Percentiles rank a stretch among this genome's conserved stretches.
These are phyloP conservation scores for Crotalus viridis DNA, from an alignment of 2,113 vertebrate genomes.

Conservation along the genomic window DNA sequence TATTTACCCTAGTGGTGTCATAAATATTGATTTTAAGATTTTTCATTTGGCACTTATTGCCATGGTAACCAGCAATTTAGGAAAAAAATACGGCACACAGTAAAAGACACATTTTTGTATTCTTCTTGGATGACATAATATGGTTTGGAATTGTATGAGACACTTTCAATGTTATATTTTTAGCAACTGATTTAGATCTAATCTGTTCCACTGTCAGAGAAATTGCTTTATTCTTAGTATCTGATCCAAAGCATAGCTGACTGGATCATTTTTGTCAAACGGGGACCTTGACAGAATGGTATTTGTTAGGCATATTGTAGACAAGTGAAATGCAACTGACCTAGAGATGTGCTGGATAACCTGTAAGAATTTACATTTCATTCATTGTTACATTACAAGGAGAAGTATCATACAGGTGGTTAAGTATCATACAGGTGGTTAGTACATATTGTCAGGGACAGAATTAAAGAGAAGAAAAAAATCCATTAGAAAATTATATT, in stretches of 20 bases:
- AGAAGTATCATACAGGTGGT: neutral
- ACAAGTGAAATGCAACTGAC: neutral
- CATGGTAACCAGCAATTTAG: constrained; percentile 2
- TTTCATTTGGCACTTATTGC: constrained; percentile 9
- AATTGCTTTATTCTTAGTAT: constrained; percentile 13
- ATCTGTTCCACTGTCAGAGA: neutral
- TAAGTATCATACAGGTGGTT: neutral
- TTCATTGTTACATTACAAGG: neutral
- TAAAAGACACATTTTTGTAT: neutral
- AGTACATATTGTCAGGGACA: neutral
- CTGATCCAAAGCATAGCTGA: neutral
- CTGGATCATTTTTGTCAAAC: constrained; percentile 1
- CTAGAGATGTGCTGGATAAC: neutral
- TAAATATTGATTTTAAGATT: neutral
- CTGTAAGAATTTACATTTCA: neutral
- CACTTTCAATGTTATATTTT: constrained; percentile 27
- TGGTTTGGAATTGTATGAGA: constrained; percentile 22
- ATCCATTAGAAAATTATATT: neutral
- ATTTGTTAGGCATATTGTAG: neutral
- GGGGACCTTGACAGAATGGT: neutral
- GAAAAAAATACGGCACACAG: neutral
- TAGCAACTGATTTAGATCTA: constrained; percentile 20
- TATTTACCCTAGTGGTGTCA: neutral
- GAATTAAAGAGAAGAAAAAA: neutral
- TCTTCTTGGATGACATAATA: constrained; percentile 23